Percentiles rank a stretch among this genome's conserved stretches.
phyloP scores from a whole-genome alignment of 2,113 vertebrate genomes.

The Myotis yumanensis region DNA sequence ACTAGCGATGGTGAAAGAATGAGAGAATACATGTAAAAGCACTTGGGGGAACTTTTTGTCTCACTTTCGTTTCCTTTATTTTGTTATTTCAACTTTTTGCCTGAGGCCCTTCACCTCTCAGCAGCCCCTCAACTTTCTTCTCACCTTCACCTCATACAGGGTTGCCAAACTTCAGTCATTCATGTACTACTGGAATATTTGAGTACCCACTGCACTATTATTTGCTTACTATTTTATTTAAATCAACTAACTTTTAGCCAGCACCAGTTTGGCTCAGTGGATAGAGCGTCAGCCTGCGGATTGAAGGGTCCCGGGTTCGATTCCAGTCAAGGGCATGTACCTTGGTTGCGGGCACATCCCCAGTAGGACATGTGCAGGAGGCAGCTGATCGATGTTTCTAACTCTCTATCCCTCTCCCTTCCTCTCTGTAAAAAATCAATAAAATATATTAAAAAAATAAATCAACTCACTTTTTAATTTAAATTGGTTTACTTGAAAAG shows the following conservation, averaged over 20 bases:
- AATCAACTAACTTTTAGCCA: background rate
- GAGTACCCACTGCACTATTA: background rate
- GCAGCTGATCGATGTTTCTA: too few species aligned
- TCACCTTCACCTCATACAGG: background rate
- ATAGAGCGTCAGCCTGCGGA: too few species aligned
- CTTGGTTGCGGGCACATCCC: too few species aligned
- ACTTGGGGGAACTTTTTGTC: background rate
- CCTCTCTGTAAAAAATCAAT: too few species aligned
- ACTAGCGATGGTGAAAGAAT: conserved; percentile 40
- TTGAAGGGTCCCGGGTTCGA: too few species aligned
- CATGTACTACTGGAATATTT: background rate
- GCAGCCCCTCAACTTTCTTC: background rate
- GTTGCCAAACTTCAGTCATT: background rate
- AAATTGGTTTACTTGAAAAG: conserved; percentile 39
- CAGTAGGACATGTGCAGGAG: too few species aligned
- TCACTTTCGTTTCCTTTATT: conserved; percentile 3
- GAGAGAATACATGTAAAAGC: background rate
- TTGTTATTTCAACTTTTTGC: conserved; percentile 48
- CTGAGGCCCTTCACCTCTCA: background rate
- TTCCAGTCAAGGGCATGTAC: too few species aligned
- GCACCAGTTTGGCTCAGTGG: too few species aligned
- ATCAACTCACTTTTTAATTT: background rate
- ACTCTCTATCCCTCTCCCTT: too few species aligned
- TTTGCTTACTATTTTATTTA: conserved; percentile 12
- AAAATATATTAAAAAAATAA: background rate